Conservation (phyloP, 2,888 invertebrate species). For the Schizotus pectinicornis region DNA sequence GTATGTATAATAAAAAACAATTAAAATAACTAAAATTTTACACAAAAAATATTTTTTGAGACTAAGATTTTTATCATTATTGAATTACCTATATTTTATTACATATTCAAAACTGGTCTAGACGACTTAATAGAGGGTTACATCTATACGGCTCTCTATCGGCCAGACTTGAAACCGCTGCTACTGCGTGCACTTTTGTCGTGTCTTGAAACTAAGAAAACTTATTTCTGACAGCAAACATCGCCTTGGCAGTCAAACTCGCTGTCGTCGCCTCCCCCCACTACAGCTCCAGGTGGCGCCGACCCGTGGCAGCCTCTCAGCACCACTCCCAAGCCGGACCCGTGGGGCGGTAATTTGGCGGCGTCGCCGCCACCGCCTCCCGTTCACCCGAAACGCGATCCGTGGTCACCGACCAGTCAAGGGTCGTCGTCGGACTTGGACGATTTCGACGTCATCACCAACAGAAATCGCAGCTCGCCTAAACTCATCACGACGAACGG, state of each 20-base stretch:
- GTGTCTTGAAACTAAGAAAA: background rate
- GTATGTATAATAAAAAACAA: too few species aligned
- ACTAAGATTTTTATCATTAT: too few species aligned
- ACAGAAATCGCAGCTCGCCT: slow-evolving; percentile 64
- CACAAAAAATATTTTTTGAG: too few species aligned
- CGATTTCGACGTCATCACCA: slow-evolving; percentile 86
- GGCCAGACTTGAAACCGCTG: background rate
- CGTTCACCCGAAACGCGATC: slow-evolving; percentile 54
- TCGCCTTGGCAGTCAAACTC: slow-evolving; percentile 71
- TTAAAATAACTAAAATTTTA: too few species aligned
- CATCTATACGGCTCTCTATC: too few species aligned
- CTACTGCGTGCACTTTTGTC: background rate
- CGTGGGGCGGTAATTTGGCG: slow-evolving; percentile 39
- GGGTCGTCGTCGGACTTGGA: slow-evolving; percentile 74
- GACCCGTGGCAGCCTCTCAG: slow-evolving; percentile 68
- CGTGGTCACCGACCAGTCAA: slow-evolving; percentile 61
- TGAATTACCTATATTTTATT: too few species aligned
- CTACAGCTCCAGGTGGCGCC: slow-evolving; percentile 36
- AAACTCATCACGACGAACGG: slow-evolving; percentile 39
- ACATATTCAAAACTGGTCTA: too few species aligned
- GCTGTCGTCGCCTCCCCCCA: slow-evolving; percentile 49
- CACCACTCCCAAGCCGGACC: slow-evolving; percentile 37
- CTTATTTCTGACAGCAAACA: slow-evolving; percentile 46
- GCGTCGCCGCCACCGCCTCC: slow-evolving; percentile 15
- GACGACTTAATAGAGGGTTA: too few species aligned